These are phyloP conservation scores for Exocentrus adspersus DNA, from an alignment of 2,888 invertebrate genomes.

Conservation along the genomic window DNA sequence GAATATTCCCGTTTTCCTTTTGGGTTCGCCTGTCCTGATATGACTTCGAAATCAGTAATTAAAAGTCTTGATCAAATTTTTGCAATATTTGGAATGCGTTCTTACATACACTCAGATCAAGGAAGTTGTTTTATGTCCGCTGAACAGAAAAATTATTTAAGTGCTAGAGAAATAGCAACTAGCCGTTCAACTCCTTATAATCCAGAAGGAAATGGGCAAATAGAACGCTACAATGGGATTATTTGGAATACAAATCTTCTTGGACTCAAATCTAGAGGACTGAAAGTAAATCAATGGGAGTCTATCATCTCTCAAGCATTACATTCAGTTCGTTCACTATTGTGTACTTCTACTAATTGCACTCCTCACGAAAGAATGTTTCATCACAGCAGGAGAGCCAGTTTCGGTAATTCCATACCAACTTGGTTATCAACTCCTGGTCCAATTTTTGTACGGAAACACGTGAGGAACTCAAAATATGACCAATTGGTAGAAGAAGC, in stretches of 20 bases:
- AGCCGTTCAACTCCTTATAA: constrained; percentile 22
- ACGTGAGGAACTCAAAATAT: constrained; percentile 5
- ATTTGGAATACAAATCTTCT: constrained; percentile 14
- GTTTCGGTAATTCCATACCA: neutral
- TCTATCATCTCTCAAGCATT: neutral
- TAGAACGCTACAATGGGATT: constrained; percentile 4
- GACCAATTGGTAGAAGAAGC: constrained; percentile 15
- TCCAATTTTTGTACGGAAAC: neutral
- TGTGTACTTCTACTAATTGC: constrained; percentile 10
- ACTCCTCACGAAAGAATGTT: constrained; percentile 19
- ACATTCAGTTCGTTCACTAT: constrained; percentile 16
- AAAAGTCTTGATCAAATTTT: constrained; percentile 10
- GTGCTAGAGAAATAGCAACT: constrained; percentile 14
- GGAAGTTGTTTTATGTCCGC: constrained; percentile 13
- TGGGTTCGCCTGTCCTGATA: constrained; percentile 20
- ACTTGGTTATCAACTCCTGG: constrained; percentile 1
- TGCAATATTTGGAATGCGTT: constrained; percentile 14
- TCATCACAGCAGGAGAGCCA: neutral
- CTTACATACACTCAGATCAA: constrained; percentile 16
- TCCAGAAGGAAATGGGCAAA: constrained; percentile 13
- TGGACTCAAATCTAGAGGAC: neutral
- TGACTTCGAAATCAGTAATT: constrained; percentile 20
- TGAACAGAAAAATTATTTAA: constrained; percentile 5
- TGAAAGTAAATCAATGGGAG: neutral
- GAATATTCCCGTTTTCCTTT: neutral